Evolutionary conservation across 2,888 invertebrate species (phyloP).

Genomic region (Halictus quadricinctus): DNA sequence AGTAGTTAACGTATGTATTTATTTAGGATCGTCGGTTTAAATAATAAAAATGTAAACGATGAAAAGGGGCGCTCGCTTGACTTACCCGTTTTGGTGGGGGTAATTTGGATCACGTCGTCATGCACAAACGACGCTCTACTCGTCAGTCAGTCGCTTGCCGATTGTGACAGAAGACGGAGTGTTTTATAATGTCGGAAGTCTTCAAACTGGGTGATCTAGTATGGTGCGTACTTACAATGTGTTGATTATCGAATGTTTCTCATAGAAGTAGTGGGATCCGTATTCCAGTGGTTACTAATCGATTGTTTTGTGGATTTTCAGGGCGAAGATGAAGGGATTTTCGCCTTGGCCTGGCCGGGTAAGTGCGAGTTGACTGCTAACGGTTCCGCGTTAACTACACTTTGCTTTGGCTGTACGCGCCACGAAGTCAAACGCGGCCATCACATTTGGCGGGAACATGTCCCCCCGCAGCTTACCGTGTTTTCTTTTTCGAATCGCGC

Average conservation of each 20-base stretch:
- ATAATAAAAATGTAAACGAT: neutral
- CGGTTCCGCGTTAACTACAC: slow-evolving; percentile 77
- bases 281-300: slow-evolving; percentile 58
- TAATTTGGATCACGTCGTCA: slow-evolving; percentile 75
- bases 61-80: slow-evolving; percentile 56
- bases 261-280: slow-evolving; percentile 36
- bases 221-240: slow-evolving; percentile 84
- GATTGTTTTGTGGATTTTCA: slow-evolving; percentile 84
- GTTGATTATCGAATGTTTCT: slow-evolving; percentile 44
- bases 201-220: slow-evolving; percentile 88
- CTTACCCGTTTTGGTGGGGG: slow-evolving; percentile 57
- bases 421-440: slow-evolving; percentile 66
- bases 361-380: slow-evolving; percentile 84
- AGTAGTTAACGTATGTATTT: slow-evolving; percentile 5
- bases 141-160: slow-evolving; percentile 80
- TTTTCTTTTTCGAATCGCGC: neutral
- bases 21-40: neutral
- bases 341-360: slow-evolving; percentile 99
- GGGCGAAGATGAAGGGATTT: slow-evolving; percentile 99
- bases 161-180: slow-evolving; percentile 69
- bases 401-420: slow-evolving; percentile 71
- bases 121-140: slow-evolving; percentile 78
- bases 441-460: slow-evolving; percentile 71
- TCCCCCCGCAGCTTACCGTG: neutral
- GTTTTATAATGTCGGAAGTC: slow-evolving; percentile 83